Evolutionary conservation across 2,113 vertebrate genomes (phyloP), one percentile per base, ranked within the genome.

Genomic region (Thamnaconus septentrionalis): DNA sequence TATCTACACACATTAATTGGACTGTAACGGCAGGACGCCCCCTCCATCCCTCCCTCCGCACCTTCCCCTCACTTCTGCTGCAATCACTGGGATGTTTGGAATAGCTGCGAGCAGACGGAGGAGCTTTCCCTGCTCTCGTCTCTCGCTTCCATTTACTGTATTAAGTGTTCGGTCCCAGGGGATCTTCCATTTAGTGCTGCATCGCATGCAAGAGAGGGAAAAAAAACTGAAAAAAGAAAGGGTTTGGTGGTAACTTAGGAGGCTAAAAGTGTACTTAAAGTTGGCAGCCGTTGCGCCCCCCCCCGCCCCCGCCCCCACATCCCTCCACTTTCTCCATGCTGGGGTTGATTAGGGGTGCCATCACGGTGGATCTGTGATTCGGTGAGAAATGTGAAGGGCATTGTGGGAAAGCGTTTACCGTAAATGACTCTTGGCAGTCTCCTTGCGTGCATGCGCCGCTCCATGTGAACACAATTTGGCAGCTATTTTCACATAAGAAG

Each of bases 391-490:
- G 63, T 75, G 78, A 43, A 80, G 66, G 79, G 79, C 55, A 56
- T 81, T 75, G 83, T 80, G 76, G 81, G 18, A 2, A 71, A 85
- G 75, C 79, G 61, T 87, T 90, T 82, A 80, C 78, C 67, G 73
- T 62, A 90, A 87, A 89, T 89, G 64, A 75, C 67, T 87, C 82
- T 80, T 89, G 87, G 82, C 82, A 86, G 65, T 81, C 81, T 63
- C 81, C 75, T 80, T 80, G 76, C 53, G 58, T 81, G 76, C 53
- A 60, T 81, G 76, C 66, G 12, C 66, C 76, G 56, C 78, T 81
- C 84, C 89, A 90, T 89, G 86, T 90, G 88, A 90, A 88, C 72
- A 79, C 85, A 90, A 90, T 90, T 85, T 92, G 79, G 82, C 74
- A 80, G 76, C 64, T 69, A 60, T 76, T 83, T 73, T 70, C 53